Conservation (phyloP, 2,797 vertebrate genomes). For the Spinibarbus caldwelli region DNA sequence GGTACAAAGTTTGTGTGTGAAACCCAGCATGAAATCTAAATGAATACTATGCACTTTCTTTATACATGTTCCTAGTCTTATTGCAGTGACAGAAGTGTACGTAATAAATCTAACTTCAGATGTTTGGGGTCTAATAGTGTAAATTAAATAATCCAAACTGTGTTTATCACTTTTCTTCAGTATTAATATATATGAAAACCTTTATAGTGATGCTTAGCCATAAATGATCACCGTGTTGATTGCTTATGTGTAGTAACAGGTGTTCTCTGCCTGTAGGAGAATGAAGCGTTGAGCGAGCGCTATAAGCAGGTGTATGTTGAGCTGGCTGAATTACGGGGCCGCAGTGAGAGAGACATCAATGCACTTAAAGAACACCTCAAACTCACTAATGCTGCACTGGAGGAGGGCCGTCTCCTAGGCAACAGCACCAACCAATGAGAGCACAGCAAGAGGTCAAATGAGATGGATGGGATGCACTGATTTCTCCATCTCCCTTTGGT, state of each 20-base stretch:
- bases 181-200: background rate
- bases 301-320: conserved; percentile 89
- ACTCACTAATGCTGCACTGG: conserved; percentile 84
- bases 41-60: background rate
- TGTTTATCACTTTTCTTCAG: background rate
- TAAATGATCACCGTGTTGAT: background rate
- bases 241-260: accelerated
- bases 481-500: background rate
- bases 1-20: conserved; percentile 68
- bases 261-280: conserved; percentile 79
- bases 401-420: conserved; percentile 78
- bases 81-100: background rate
- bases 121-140: background rate
- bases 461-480: background rate
- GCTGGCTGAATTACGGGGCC: conserved; percentile 83
- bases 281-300: conserved; percentile 83
- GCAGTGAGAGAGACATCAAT: conserved; percentile 82
- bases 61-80: background rate
- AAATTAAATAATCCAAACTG: background rate
- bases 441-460: background rate
- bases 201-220: background rate
- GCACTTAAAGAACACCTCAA: conserved; percentile 89
- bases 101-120: background rate
- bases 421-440: conserved; percentile 45
- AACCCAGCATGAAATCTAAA: background rate